These are phyloP conservation scores for Meleagris gallopavo DNA, from an alignment of 2,113 vertebrate species.

Conservation along the genomic window DNA sequence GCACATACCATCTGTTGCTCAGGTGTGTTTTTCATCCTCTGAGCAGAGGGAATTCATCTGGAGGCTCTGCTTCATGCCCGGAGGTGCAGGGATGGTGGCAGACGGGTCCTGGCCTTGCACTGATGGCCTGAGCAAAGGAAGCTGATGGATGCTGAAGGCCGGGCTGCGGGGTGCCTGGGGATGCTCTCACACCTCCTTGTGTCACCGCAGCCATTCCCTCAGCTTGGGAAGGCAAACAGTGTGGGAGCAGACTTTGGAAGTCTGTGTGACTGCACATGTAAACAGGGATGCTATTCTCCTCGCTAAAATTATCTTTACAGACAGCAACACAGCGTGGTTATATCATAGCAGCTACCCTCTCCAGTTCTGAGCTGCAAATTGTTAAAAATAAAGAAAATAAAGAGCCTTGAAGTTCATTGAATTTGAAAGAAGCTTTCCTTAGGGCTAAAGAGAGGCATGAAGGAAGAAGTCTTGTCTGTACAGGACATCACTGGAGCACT, in stretches of 20 bases:
- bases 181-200: conserved; percentile 18
- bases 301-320: conserved; percentile 4
- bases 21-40: not conserved
- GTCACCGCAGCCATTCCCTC: not conserved
- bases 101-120: conserved; percentile 16
- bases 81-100: not conserved
- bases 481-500: conserved; percentile 10
- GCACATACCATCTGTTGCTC: not conserved
- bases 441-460: conserved; percentile 12
- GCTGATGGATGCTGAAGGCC: conserved; percentile 28
- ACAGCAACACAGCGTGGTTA: accelerated
- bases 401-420: not conserved
- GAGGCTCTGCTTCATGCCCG: not conserved
- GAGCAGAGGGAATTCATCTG: not conserved
- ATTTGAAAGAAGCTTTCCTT: not conserved
- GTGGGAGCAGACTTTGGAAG: not conserved
- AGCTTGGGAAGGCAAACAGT: not conserved
- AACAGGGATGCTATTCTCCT: not conserved
- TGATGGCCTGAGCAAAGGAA: conserved; percentile 37
- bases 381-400: conserved; percentile 12
- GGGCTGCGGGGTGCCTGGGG: conserved; percentile 17
- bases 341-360: not conserved
- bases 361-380: not conserved
- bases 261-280: conserved; percentile 24
- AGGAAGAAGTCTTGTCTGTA: not conserved